These are phyloP conservation scores for Jaculus jaculus DNA, from an alignment of 2,113 vertebrate genomes.

Conservation along the genomic window DNA sequence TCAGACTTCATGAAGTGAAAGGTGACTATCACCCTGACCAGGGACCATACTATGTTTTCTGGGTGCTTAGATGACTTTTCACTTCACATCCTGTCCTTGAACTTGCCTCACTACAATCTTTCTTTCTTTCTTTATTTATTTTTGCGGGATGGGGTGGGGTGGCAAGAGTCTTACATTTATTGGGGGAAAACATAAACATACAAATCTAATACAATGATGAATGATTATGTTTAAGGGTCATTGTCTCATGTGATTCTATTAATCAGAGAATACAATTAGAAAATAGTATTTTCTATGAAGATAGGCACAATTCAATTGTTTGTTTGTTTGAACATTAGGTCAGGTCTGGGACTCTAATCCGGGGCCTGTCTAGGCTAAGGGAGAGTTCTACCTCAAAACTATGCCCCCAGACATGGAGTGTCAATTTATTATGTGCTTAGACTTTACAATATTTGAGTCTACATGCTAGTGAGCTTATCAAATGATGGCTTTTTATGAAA, in stretches of 20 bases:
- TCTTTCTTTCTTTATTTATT: background rate
- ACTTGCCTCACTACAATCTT: too few relatives aligned
- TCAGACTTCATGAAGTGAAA: background rate
- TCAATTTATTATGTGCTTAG: background rate
- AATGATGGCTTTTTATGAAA: background rate
- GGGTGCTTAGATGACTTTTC: too few relatives aligned
- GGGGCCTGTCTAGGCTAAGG: background rate
- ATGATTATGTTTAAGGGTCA: background rate
- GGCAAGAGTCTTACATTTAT: background rate
- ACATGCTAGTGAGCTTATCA: background rate
- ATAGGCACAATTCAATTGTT: background rate
- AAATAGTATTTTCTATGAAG: background rate
- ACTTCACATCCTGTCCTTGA: too few relatives aligned
- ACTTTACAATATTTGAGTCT: background rate
- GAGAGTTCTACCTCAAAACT: background rate
- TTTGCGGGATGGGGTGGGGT: too few relatives aligned
- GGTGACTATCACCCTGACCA: fast-evolving
- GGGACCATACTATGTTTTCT: too few relatives aligned
- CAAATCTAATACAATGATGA: background rate
- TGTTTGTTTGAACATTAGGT: background rate
- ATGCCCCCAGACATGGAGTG: too few relatives aligned
- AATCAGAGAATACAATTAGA: background rate
- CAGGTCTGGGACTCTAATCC: background rate
- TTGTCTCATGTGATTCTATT: background rate
- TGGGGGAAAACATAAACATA: background rate